Percentiles rank a stretch among this genome's conserved stretches.
phyloP scores from a whole-genome alignment of 1,140 invertebrate species.

The Diabrotica undecimpunctata region DNA sequence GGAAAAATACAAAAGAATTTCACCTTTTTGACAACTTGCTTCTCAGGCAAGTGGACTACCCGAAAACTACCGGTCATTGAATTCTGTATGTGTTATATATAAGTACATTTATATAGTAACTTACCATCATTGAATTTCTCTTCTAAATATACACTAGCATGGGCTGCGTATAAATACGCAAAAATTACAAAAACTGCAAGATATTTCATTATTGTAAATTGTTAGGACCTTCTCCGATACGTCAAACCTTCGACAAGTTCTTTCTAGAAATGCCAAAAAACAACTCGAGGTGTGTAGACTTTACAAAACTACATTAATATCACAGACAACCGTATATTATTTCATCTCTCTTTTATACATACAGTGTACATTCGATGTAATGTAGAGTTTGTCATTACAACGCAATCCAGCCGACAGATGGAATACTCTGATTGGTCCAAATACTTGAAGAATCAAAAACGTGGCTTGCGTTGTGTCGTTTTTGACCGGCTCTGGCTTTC shows the following conservation, averaged over 20 bases:
- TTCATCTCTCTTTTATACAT: conserved; percentile 16
- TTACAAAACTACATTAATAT: conserved; percentile 19
- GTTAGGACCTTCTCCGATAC: conserved; percentile 32
- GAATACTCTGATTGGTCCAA: conserved; percentile 42
- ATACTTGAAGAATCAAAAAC: conserved; percentile 22
- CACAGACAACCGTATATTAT: conserved; percentile 19
- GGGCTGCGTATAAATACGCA: conserved; percentile 37
- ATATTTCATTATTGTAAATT: conserved; percentile 41
- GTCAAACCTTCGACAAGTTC: conserved; percentile 38
- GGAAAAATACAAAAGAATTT: no score
- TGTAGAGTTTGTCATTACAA: neutral
- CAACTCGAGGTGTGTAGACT: conserved; percentile 27
- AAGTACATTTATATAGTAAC: conserved; percentile 37
- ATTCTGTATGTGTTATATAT: neutral
- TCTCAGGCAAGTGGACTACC: no score
- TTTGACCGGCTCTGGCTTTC: neutral
- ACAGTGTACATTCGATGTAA: neutral
- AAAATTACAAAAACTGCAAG: conserved; percentile 35
- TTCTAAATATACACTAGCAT: conserved; percentile 62
- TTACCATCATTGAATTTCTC: conserved; percentile 75
- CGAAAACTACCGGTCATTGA: neutral
- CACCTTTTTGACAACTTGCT: no score
- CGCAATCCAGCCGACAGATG: conserved; percentile 43
- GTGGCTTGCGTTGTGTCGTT: conserved; percentile 24
- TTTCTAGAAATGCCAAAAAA: conserved; percentile 38